phyloP scores from a whole-genome alignment of 2,888 invertebrate genomes.

The Disparrhopalites patrizii region DNA sequence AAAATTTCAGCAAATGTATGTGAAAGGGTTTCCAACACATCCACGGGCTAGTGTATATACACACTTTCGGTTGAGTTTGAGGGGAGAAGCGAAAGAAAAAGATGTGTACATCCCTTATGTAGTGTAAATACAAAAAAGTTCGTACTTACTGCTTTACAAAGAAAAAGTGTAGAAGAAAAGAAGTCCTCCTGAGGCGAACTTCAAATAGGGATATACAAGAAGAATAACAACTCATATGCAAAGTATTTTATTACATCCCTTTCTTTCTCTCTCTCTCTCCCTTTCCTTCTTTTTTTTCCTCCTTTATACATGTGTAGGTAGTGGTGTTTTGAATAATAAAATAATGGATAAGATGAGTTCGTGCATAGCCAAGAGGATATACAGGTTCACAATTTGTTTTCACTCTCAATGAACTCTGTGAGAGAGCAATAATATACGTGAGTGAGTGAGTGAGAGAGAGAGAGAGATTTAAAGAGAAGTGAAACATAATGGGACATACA shows the following conservation, averaged over 20 bases:
- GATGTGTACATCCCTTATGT: background rate
- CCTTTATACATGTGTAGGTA: background rate
- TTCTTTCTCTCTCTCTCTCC: background rate
- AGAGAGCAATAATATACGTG: too few relatives aligned
- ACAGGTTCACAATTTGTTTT: constrained; percentile 22
- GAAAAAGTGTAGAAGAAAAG: constrained; percentile 11
- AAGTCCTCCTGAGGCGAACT: constrained; percentile 15
- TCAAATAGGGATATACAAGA: background rate
- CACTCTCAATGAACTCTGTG: constrained; percentile 23
- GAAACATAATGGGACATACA: constrained; percentile 8
- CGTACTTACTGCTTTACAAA: background rate
- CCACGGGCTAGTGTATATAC: too few relatives aligned
- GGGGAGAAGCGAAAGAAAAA: background rate
- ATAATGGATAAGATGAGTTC: constrained; percentile 1
- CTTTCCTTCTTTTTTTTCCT: background rate
- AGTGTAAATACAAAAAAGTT: too few relatives aligned
- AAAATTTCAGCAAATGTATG: too few relatives aligned
- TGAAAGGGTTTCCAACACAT: background rate
- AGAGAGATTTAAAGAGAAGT: background rate
- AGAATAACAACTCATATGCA: background rate
- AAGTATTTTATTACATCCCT: background rate
- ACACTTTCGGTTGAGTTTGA: background rate
- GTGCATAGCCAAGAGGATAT: constrained; percentile 7
- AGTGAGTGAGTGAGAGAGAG: background rate
- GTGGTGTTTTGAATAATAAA: background rate